phyloP scores from a whole-genome alignment of 2,113 vertebrate species.

The Leucopsar rothschildi region DNA sequence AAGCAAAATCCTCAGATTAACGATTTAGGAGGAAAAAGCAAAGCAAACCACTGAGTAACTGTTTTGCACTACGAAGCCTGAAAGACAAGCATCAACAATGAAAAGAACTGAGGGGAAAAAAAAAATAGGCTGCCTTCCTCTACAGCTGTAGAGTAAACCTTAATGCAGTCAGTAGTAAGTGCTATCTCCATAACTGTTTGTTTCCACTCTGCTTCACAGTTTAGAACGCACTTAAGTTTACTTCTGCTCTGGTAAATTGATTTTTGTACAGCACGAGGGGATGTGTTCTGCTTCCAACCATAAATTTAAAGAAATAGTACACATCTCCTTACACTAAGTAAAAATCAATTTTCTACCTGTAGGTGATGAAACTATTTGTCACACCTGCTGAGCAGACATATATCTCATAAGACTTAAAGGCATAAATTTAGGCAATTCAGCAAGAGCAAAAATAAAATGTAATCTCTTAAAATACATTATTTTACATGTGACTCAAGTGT shows the following conservation, averaged over 20 bases:
- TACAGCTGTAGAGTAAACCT: background rate
- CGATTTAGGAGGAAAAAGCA: background rate
- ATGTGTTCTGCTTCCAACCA: slow-evolving; percentile 21
- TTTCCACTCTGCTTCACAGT: slow-evolving; percentile 11
- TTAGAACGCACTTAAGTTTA: background rate
- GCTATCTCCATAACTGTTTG: background rate
- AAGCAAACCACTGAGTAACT: background rate
- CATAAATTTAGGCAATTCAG: background rate
- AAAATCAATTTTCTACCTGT: slow-evolving; percentile 47
- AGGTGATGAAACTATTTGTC: slow-evolving; percentile 29
- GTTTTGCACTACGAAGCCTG: background rate
- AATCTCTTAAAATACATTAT: background rate
- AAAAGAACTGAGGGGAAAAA: background rate
- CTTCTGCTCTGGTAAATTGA: slow-evolving; percentile 36
- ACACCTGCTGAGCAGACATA: background rate
- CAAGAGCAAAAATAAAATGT: slow-evolving; percentile 23
- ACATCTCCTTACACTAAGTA: slow-evolving; percentile 7
- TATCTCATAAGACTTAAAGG: background rate
- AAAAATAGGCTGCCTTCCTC: background rate
- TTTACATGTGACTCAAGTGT: slow-evolving; percentile 27
- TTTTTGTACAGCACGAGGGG: slow-evolving; percentile 4
- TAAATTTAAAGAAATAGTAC: slow-evolving; percentile 44
- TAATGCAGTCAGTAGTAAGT: background rate
- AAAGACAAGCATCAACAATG: background rate
- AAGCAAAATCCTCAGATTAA: background rate